Conservation (phyloP, 2,888 invertebrate genomes). For the Lathronympha strigana region DNA sequence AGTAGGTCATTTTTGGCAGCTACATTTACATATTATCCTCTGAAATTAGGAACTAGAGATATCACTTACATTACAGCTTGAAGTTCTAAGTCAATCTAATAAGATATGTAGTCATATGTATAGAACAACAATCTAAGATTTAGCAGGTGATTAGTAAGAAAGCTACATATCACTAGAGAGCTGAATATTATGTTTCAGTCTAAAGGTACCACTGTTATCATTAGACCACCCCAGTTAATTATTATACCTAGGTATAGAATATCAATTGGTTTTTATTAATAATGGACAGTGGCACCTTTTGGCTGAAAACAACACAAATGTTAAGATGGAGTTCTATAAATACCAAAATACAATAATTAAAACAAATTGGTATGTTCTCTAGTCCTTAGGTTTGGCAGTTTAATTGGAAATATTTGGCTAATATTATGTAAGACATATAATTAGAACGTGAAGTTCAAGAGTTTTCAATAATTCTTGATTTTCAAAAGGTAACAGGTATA, state of each 20-base stretch:
- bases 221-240: too few relatives aligned
- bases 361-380: background rate
- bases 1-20: background rate
- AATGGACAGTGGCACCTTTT: background rate
- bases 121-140: conserved; percentile 18
- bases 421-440: too few relatives aligned
- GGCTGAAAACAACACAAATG: background rate
- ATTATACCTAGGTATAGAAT: too few relatives aligned
- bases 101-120: conserved; percentile 30
- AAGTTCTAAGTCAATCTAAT: conserved; percentile 28
- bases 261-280: background rate
- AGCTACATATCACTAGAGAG: conserved; percentile 39
- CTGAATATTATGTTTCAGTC: background rate
- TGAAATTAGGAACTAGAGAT: conserved; percentile 33
- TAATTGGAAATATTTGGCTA: background rate
- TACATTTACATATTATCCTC: conserved; percentile 21
- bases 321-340: conserved; percentile 10
- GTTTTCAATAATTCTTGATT: background rate
- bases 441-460: too few relatives aligned
- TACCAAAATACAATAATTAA: background rate
- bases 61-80: conserved; percentile 25
- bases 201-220: background rate
- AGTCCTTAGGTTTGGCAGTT: background rate
- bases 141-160: conserved; percentile 37
- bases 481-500: background rate